A percentile compares a stretch with the other conserved stretches of the same genome.
phyloP scores from a whole-genome alignment of 2,797 vertebrate genomes.

The Tapirus indicus region DNA sequence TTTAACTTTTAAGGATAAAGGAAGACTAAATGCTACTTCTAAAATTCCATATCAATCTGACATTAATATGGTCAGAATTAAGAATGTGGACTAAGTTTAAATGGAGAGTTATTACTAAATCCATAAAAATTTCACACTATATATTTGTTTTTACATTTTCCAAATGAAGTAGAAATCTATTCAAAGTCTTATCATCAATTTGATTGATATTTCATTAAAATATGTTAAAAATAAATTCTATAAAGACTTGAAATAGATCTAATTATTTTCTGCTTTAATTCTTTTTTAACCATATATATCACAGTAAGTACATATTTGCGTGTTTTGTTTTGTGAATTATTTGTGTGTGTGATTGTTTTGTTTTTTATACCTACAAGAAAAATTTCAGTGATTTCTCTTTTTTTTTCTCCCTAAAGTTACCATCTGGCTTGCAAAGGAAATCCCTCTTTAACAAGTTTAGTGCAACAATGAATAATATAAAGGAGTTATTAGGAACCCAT shows the following conservation, averaged over 20 bases:
- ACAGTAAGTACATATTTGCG: background rate
- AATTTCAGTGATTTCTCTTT: background rate
- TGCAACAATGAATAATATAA: background rate
- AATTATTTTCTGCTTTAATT: background rate
- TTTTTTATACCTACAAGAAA: background rate
- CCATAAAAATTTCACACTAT: background rate
- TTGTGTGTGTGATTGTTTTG: background rate
- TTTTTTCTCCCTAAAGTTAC: background rate
- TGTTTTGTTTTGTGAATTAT: background rate
- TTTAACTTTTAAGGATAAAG: constrained; percentile 28
- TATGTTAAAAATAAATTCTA: background rate
- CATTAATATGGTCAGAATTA: background rate
- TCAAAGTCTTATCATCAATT: background rate
- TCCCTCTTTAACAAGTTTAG: background rate
- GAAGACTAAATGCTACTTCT: background rate
- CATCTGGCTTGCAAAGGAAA: background rate
- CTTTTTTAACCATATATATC: background rate
- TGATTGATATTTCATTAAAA: background rate
- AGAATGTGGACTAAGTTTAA: background rate
- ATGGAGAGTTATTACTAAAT: background rate
- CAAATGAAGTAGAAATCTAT: background rate
- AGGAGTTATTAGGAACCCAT: background rate
- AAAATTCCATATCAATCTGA: background rate
- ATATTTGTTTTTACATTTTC: background rate
- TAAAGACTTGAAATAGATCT: background rate